These are phyloP conservation scores for Tachyglossus aculeatus DNA, from an alignment of 2,797 vertebrate genomes.

Conservation along the genomic window DNA sequence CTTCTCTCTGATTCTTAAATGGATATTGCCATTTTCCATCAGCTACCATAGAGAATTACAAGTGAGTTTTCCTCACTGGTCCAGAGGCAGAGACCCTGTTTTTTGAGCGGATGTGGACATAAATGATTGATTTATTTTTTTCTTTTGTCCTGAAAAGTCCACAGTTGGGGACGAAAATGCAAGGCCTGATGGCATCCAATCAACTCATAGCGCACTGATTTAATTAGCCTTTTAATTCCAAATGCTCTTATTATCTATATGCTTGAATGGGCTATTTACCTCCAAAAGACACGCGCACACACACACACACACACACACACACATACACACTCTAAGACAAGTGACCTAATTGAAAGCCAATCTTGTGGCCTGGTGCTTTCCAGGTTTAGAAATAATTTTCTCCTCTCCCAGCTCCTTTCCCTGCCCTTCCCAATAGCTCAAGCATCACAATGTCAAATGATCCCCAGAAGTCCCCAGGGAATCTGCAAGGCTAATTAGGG, in stretches of 20 bases:
- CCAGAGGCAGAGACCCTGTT: neutral
- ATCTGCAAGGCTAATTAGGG: constrained; percentile 97
- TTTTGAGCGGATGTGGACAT: neutral
- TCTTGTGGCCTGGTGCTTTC: constrained; percentile 56
- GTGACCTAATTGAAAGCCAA: constrained; percentile 65
- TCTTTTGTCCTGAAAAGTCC: neutral
- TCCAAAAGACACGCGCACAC: no score
- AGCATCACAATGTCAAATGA: constrained; percentile 77
- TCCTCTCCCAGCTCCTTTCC: constrained; percentile 48
- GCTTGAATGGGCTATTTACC: constrained; percentile 63
- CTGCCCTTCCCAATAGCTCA: no score
- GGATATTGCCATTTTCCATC: constrained; percentile 17
- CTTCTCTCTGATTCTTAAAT: constrained; percentile 33
- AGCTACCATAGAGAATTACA: constrained; percentile 14
- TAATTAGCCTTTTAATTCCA: constrained; percentile 68
- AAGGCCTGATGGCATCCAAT: constrained; percentile 31
- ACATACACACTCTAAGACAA: constrained; percentile 53
- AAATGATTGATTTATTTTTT: neutral
- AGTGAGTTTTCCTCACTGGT: constrained; percentile 5
- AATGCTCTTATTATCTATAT: constrained; percentile 58
- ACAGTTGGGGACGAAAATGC: constrained; percentile 14
- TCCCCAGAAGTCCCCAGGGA: constrained; percentile 82
- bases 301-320: constrained; percentile 29
- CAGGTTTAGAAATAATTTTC: constrained; percentile 50
- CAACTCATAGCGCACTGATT: constrained; percentile 55